Conservation (phyloP, 2,113 vertebrate species). For the Macquaria ambigua region DNA sequence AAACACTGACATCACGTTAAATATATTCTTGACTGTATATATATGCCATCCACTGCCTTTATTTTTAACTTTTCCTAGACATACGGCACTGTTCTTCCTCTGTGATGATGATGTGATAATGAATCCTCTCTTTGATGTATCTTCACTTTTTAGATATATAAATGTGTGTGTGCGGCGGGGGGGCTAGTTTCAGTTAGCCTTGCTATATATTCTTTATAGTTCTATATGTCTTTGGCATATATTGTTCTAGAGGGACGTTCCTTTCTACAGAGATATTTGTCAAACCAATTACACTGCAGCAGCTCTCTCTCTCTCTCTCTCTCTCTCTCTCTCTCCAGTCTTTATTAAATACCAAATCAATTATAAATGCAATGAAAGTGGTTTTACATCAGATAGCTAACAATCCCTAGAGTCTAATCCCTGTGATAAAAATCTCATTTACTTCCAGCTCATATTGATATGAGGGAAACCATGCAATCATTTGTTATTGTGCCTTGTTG, state of each 20-base stretch:
- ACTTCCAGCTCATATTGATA: slow-evolving; percentile 29
- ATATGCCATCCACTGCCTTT: background rate
- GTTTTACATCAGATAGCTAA: slow-evolving; percentile 33
- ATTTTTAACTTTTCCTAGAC: background rate
- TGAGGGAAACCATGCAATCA: slow-evolving; percentile 29
- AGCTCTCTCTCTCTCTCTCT: background rate
- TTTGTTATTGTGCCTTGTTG: slow-evolving; percentile 19
- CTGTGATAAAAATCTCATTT: slow-evolving; percentile 58
- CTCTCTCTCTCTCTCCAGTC: background rate
- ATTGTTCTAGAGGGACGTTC: background rate
- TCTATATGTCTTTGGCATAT: background rate
- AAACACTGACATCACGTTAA: background rate
- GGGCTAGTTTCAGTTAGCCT: background rate
- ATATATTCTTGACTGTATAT: background rate
- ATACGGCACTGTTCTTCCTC: background rate
- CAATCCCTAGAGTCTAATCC: slow-evolving; percentile 42
- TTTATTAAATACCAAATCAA: slow-evolving; percentile 50
- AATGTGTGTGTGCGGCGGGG: too few species aligned
- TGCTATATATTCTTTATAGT: background rate
- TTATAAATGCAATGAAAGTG: slow-evolving; percentile 55
- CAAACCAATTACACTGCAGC: slow-evolving; percentile 30
- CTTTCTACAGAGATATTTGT: slow-evolving; percentile 21
- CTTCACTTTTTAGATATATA: background rate
- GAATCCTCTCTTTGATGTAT: background rate
- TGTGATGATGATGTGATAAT: background rate